Evolutionary conservation across 92 coral and sea anemone species (phyloP).

Genomic region (Pocillopora meandrina): DNA sequence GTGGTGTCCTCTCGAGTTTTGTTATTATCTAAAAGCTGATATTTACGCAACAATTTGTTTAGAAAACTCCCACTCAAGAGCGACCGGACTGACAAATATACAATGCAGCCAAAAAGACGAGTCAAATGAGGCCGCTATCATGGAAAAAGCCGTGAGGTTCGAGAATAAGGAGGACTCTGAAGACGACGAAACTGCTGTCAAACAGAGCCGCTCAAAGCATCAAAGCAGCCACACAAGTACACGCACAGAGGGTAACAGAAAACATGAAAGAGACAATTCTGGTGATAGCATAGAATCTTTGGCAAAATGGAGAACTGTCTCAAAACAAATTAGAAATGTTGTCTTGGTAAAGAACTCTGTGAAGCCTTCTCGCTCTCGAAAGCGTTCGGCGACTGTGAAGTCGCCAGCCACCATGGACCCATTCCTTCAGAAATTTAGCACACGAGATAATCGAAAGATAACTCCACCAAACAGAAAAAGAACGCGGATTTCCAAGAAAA

Average conservation of each 20-base stretch:
- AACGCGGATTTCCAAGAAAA: conserved; percentile 43
- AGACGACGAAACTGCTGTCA: conserved; percentile 17
- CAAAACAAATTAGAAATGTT: conserved; percentile 74
- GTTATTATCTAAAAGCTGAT: background rate
- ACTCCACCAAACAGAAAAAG: conserved; percentile 68
- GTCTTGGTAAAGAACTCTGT: conserved; percentile 74
- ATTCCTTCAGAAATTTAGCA: conserved; percentile 95
- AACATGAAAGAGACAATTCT: background rate
- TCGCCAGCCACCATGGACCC: conserved; percentile 85
- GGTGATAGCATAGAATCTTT: conserved; percentile 25
- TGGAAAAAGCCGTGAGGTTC: conserved; percentile 62
- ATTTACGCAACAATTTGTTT: conserved; percentile 17
- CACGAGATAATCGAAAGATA: conserved; percentile 78
- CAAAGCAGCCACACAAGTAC: background rate
- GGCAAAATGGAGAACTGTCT: conserved; percentile 61
- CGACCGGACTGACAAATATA: background rate
- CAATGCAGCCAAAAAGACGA: background rate
- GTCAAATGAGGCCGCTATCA: background rate
- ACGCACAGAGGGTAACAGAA: background rate
- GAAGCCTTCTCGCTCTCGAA: conserved; percentile 62
- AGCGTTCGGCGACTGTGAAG: conserved; percentile 62
- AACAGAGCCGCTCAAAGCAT: background rate
- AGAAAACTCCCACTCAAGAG: background rate
- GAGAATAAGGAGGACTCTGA: conserved; percentile 50
- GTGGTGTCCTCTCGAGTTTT: background rate